Evolutionary conservation across 2,797 vertebrate genomes (phyloP).

Genomic region (Sebastes hubbsi): DNA sequence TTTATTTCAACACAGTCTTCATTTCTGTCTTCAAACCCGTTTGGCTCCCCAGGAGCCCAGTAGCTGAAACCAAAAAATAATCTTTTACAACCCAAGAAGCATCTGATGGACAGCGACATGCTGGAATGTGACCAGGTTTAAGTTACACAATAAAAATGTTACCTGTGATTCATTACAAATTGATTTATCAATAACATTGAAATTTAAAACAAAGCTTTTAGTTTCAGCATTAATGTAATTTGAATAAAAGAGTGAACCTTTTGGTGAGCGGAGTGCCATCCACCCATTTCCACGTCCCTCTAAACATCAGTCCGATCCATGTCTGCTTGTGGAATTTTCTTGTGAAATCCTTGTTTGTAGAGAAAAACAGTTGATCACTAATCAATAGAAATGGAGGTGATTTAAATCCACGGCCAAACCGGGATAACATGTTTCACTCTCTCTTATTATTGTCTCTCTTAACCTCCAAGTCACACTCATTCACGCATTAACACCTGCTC

Average conservation of each 20-base stretch:
- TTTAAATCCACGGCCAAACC: not conserved
- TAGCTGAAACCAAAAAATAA: not conserved
- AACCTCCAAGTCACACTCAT: not conserved
- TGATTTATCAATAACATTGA: not conserved
- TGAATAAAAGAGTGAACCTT: slow-evolving; percentile 23
- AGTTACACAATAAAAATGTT: not conserved
- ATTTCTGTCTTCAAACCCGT: not conserved
- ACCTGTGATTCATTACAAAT: not conserved
- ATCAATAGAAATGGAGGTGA: not conserved
- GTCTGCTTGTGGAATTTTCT: not conserved
- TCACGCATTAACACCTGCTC: slow-evolving; percentile 27
- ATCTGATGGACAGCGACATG: not conserved
- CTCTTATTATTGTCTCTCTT: not conserved
- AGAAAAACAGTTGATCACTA: not conserved
- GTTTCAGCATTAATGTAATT: too few species aligned
- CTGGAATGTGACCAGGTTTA: not conserved
- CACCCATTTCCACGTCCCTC: slow-evolving; percentile 44
- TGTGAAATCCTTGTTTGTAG: slow-evolving; percentile 33
- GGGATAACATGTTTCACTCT: not conserved
- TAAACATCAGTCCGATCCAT: slow-evolving; percentile 53
- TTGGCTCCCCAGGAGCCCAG: not conserved
- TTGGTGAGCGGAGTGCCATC: slow-evolving; percentile 23
- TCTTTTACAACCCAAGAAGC: not conserved
- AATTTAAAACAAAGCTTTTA: not conserved
- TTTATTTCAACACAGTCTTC: slow-evolving; percentile 15